These are phyloP conservation scores for Drosophila histrio DNA, from an alignment of 2,888 invertebrate genomes.

Conservation along the genomic window DNA sequence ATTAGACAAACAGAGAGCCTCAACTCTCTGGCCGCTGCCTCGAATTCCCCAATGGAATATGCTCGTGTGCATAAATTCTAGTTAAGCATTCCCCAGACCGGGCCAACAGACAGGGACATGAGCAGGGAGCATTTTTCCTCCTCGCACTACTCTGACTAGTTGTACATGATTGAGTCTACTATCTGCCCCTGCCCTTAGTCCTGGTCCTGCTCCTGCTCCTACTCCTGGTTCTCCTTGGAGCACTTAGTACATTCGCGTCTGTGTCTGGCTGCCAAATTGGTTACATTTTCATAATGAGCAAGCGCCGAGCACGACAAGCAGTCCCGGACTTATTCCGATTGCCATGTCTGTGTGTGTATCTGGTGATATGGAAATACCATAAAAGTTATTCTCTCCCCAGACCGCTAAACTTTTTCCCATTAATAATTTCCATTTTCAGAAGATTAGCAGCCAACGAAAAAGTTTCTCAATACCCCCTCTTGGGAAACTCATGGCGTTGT, in stretches of 20 bases:
- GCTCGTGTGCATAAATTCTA: constrained; percentile 73
- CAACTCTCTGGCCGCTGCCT: constrained; percentile 19
- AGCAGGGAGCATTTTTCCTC: constrained; percentile 15
- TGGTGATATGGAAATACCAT: constrained; percentile 54
- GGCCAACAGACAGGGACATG: background rate
- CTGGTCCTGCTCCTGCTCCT: constrained; percentile 3
- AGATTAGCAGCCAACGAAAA: constrained; percentile 64
- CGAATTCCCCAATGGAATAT: constrained; percentile 72
- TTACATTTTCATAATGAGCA: constrained; percentile 75
- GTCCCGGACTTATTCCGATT: background rate
- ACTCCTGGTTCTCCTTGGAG: background rate
- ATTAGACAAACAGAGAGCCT: constrained; percentile 49
- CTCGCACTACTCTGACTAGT: constrained; percentile 16
- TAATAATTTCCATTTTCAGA: constrained; percentile 73
- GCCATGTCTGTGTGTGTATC: constrained; percentile 9
- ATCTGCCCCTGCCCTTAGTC: background rate
- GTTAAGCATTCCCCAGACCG: constrained; percentile 45
- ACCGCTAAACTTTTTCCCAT: constrained; percentile 70
- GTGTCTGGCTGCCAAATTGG: constrained; percentile 52
- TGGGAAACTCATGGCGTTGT: constrained; percentile 35
- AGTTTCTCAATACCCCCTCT: constrained; percentile 27
- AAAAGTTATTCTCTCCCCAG: constrained; percentile 49
- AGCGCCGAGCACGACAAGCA: constrained; percentile 16
- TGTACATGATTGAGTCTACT: constrained; percentile 33
- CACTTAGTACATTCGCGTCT: constrained; percentile 36